Conservation (phyloP, 2,797 vertebrate genomes). For the Sebastes minor region DNA sequence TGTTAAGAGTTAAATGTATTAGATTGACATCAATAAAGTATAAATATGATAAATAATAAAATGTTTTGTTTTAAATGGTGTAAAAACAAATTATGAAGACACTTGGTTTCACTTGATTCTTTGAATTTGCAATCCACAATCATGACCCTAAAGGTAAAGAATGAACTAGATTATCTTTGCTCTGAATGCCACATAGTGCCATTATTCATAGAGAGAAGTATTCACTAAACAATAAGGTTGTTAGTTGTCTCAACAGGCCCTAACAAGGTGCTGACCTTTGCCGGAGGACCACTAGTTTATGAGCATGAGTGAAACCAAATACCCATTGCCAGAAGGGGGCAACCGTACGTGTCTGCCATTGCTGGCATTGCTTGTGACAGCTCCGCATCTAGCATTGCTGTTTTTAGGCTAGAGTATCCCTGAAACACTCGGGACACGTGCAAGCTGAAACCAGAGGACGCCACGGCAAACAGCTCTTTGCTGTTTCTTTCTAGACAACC, state of each 20-base stretch:
- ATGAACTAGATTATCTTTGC: not conserved
- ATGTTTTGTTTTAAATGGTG: not conserved
- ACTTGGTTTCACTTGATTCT: not conserved
- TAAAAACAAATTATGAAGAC: not conserved
- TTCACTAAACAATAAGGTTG: conserved; percentile 46
- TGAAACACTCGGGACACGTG: conserved; percentile 68
- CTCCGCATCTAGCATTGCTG: conserved; percentile 74
- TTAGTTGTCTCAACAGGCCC: conserved; percentile 53
- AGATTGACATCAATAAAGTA: not conserved
- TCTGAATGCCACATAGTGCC: not conserved
- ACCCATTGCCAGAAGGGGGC: conserved; percentile 61
- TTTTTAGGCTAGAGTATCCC: conserved; percentile 75
- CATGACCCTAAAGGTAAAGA: not conserved
- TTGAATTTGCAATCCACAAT: not conserved
- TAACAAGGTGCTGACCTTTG: conserved; percentile 76
- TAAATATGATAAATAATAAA: not conserved
- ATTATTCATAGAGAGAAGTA: conserved; percentile 10
- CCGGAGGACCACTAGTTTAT: conserved; percentile 60
- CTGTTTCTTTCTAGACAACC: conserved; percentile 53
- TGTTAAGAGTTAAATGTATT: not conserved
- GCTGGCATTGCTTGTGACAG: conserved; percentile 76
- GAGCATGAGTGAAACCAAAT: conserved; percentile 71
- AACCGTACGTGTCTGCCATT: conserved; percentile 76
- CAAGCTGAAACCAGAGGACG: conserved; percentile 68
- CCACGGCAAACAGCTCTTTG: conserved; percentile 49